phyloP scores from a whole-genome alignment of 2,113 vertebrate species.

The Quiscalus mexicanus region DNA sequence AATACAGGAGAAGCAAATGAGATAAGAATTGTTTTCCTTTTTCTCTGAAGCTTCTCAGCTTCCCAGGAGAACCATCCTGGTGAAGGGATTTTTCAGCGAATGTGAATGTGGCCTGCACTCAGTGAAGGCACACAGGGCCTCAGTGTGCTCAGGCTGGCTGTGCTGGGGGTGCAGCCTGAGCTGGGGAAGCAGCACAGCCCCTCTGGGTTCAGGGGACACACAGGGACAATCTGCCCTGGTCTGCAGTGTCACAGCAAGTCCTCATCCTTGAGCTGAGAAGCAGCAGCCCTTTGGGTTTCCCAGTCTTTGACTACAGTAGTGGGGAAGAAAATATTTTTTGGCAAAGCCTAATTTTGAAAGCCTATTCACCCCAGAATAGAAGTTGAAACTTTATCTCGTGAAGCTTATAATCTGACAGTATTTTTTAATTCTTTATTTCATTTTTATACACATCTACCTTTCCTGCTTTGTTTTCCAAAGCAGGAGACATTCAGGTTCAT shows the following conservation, averaged over 20 bases:
- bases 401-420: background rate
- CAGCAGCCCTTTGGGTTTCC: background rate
- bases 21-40: too few species aligned
- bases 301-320: background rate
- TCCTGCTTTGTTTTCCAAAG: background rate
- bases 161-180: background rate
- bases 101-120: background rate
- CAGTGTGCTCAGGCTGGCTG: fast-evolving
- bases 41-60: too few species aligned
- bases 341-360: background rate
- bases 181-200: background rate
- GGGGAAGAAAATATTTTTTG: background rate
- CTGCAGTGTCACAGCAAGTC: background rate
- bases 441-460: background rate
- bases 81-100: too few species aligned
- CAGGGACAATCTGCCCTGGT: fast-evolving
- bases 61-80: too few species aligned
- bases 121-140: background rate
- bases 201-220: fast-evolving
- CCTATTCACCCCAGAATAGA: background rate
- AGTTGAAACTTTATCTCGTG: background rate
- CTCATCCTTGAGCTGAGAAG: background rate
- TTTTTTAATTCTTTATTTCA: background rate
- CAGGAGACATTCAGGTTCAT: background rate
- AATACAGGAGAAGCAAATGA: too few species aligned